phyloP scores from a whole-genome alignment of 2,797 vertebrate genomes.

The Sebastes diploproa region DNA sequence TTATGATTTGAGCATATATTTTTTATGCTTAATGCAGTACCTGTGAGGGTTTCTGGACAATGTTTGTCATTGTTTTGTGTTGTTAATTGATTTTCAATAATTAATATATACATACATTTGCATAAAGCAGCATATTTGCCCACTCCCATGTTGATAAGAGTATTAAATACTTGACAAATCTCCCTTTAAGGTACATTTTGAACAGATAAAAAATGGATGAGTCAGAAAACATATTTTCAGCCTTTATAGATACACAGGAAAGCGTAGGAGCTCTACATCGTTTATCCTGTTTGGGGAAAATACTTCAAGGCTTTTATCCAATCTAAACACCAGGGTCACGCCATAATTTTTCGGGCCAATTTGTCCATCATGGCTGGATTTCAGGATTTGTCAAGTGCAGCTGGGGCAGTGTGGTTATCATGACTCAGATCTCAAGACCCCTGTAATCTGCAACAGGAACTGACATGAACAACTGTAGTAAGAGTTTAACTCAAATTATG shows the following conservation, averaged over 20 bases:
- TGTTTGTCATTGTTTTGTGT: no score
- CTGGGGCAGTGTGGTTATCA: constrained; percentile 15
- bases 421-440: constrained; percentile 3
- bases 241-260: background rate
- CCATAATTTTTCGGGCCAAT: no score
- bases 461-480: background rate
- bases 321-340: background rate
- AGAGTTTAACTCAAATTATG: background rate
- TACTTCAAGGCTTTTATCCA: constrained; percentile 16
- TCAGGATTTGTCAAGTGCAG: constrained; percentile 12
- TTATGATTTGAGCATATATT: no score
- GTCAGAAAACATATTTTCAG: background rate
- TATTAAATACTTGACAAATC: no score
- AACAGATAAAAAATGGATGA: no score
- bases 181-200: no score
- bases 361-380: background rate
- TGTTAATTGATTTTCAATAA: no score
- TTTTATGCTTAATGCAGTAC: no score
- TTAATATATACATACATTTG: no score
- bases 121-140: no score
- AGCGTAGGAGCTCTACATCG: background rate
- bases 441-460: background rate
- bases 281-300: constrained; percentile 6
- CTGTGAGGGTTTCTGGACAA: no score
- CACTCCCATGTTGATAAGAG: no score